Base-by-base conservation (phyloP, 1,140 invertebrate genomes). In the Galendromus occidentalis region DNA sequence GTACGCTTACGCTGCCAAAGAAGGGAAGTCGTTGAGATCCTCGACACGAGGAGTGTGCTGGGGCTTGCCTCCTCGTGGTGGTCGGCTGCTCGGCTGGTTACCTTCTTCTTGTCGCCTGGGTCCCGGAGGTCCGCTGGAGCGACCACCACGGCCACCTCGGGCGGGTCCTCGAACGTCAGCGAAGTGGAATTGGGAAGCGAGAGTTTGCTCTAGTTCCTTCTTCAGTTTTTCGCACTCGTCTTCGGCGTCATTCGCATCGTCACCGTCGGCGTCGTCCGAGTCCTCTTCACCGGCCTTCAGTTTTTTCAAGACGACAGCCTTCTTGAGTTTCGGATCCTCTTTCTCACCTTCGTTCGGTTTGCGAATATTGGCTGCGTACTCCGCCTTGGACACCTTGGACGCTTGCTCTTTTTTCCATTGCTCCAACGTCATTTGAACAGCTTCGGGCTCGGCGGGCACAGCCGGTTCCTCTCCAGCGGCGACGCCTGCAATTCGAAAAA, bases 181-280 rank as follows among this genome's bases (percentile, higher is more conserved):
- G 51, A 59, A 59, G 33, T 59, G 51, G 1, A 59, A 59, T 9
- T 59, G 51, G n/a, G 51, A 59, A 33, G 51, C 51, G 14, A 59
- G 51, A 25, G 51, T 59, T 33, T 59, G 51, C 33, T 59, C 51
- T 1, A 59, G 51, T 59, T 59, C 25, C 33, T 59, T 59, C 9
- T 59, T 59, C 51, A 59, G 25, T 22, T 59, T 59, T 33, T 59
- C 51, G 51, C 51, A 59, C 51, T 59, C 51, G 51, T 59, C 51
- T 25, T 59, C 51, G 25, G 51, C 25, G 6, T 59, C 51, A 6
- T 59, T 33, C 2, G 12, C 51, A 14, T 25, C 25, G 6, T 22
- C 51, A 17, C 33, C 51, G 9, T 25, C 51, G 20, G 4, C 51
- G 5, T 59, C 51, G 4, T 59, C 51, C 4, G 25, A 29, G 33